These are phyloP conservation scores for Heliopora coerulea DNA, from an alignment of 92 coral and sea anemone genomes.

Conservation along the genomic window DNA sequence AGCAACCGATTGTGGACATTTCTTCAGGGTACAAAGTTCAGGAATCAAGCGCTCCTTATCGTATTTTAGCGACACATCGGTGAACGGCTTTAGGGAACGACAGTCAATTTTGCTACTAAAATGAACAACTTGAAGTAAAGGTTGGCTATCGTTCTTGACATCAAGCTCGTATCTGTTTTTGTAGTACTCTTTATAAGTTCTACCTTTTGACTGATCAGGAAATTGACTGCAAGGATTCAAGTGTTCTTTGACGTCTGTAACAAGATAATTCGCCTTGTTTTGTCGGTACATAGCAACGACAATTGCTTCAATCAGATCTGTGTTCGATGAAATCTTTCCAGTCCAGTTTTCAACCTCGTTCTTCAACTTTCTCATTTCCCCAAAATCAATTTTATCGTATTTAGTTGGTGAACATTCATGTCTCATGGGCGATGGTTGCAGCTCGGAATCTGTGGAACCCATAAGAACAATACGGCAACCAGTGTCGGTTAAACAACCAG, in stretches of 20 bases:
- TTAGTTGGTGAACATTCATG: conserved; percentile 5
- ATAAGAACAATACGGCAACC: conserved; percentile 78
- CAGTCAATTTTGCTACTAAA: conserved; percentile 20
- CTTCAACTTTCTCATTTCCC: background rate
- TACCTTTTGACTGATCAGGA: conserved; percentile 68
- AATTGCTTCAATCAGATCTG: conserved; percentile 15
- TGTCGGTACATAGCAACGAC: background rate
- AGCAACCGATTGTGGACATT: conserved; percentile 57
- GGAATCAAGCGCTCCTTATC: conserved; percentile 53
- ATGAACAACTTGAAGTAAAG: conserved; percentile 48
- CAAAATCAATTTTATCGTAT: background rate
- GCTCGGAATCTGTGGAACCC: background rate
- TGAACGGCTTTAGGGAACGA: conserved; percentile 52
- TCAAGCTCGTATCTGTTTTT: conserved; percentile 30
- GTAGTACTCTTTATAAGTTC: conserved; percentile 70
- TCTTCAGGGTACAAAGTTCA: conserved; percentile 56
- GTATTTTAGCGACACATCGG: background rate
- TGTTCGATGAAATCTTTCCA: background rate
- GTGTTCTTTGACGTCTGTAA: conserved; percentile 49
- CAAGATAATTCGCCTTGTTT: conserved; percentile 48
- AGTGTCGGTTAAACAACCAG: conserved; percentile 28
- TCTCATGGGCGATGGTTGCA: background rate
- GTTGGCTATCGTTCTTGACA: conserved; percentile 52
- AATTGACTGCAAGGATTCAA: conserved; percentile 59
- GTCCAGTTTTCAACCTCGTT: background rate